Evolutionary conservation across 2,888 invertebrate genomes (phyloP), one percentile per base, ranked within the genome.

Genomic region (Tanypteryx hageni): DNA sequence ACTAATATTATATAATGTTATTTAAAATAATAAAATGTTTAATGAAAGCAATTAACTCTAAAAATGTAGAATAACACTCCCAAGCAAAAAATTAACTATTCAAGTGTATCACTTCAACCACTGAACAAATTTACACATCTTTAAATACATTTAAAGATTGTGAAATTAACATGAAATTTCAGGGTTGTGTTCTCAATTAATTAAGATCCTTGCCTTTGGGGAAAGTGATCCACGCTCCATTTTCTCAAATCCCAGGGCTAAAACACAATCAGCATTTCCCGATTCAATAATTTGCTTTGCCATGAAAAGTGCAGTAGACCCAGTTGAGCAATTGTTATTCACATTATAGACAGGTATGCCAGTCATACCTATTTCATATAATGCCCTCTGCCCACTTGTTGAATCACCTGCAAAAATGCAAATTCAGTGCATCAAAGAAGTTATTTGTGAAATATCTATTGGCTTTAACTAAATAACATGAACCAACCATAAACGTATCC

Each of bases 311-410:
- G 99, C 99, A 92, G 98, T 98, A 0, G 99, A 98, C 58, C 99
- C 99, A 0, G 99, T 99, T 0, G 99, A 98, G 95, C 99, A 99
- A 94, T 99, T 99, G 95, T 99, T 99, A 95, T 99, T 99, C 18
- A 99, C 99, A 95, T 99, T 99, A 95, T 98, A 98, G 93, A 99
- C 97, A 8, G 99, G 99, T 93, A 99, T 99, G 82, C 99, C 99
- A 61, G 98, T 99, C 97, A 99, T 97, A 92, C 99, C 99, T 82
- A 99, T 96, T 95, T 98, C 98, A 95, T 99, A 99, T 11, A 99
- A 95, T 0, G 99, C 99, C 93, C 99, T 96, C 95, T 99, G 99
- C 0, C 99, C 99, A 95, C 97, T 97, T 5, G 99, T 98, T 0
- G 99, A 99, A 95, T 99, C 99, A 0, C 99, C 96, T 96, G 94